phyloP scores from a whole-genome alignment of 2,888 invertebrate species.

The Pterostichus niger region DNA sequence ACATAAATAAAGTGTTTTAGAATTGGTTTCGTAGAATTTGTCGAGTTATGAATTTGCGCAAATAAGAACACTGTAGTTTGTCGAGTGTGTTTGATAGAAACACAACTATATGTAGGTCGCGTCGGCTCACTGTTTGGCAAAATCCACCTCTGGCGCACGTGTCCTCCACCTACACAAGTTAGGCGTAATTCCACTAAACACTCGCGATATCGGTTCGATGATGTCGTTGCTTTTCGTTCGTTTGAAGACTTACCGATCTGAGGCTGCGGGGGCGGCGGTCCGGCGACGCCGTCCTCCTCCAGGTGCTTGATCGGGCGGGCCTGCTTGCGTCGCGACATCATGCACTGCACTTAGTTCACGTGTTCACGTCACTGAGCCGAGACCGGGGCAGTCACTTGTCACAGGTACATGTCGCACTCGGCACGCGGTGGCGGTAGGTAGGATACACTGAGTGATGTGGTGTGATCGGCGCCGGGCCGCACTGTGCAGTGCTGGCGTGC shows the following conservation, averaged over 20 bases:
- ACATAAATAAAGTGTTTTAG: too few species aligned
- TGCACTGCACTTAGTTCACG: conserved; percentile 73
- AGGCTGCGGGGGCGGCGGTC: conserved; percentile 69
- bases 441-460: conserved; percentile 71
- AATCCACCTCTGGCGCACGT: background rate
- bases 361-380: conserved; percentile 67
- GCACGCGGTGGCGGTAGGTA: conserved; percentile 25
- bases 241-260: conserved; percentile 72
- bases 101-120: background rate
- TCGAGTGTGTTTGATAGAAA: too few species aligned
- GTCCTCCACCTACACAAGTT: conserved; percentile 18
- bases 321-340: conserved; percentile 80
- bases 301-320: conserved; percentile 79
- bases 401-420: conserved; percentile 31
- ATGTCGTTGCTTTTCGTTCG: too few species aligned
- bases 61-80: too few species aligned
- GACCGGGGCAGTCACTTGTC: conserved; percentile 76
- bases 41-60: too few species aligned
- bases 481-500: conserved; percentile 73
- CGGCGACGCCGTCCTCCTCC: conserved; percentile 77
- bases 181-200: conserved; percentile 24
- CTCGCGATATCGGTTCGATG: conserved; percentile 1
- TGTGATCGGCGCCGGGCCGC: conserved; percentile 77
- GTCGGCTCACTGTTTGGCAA: background rate
- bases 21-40: too few species aligned